A percentile compares a stretch with the other conserved stretches of the same genome.
Evolutionary conservation across 2,888 invertebrate genomes (phyloP).

Genomic region (Zaprionus bogoriensis): DNA sequence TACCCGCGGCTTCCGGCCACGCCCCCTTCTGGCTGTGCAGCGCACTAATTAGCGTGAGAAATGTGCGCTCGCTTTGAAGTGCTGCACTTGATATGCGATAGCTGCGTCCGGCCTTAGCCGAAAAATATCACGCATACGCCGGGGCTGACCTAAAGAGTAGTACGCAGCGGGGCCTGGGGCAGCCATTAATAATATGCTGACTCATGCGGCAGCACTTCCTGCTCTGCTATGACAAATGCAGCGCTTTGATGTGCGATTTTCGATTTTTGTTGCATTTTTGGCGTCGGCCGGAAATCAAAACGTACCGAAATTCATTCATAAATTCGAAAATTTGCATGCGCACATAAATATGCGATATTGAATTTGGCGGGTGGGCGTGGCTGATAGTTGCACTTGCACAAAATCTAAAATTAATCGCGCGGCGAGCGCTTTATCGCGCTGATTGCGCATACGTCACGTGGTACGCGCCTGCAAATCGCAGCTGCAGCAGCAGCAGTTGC

Average conservation of each 20-base stretch:
- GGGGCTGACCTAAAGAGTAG: conserved; percentile 17
- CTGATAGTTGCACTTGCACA: no score
- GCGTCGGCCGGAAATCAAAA: conserved; percentile 59
- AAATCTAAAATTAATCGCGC: not conserved
- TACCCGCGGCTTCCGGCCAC: not conserved
- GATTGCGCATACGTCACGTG: conserved; percentile 43
- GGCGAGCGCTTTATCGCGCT: not conserved
- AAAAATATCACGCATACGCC: conserved; percentile 57
- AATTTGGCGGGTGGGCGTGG: no score
- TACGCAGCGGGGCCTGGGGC: not conserved
- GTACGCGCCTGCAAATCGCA: not conserved
- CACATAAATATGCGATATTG: not conserved
- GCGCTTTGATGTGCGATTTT: conserved; percentile 56
- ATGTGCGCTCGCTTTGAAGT: conserved; percentile 22
- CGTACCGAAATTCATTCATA: conserved; percentile 52
- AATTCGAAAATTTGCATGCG: conserved; percentile 26
- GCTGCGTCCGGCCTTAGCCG: not conserved
- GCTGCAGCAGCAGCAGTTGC: not conserved
- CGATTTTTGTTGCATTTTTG: conserved; percentile 46
- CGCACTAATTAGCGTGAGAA: conserved; percentile 73
- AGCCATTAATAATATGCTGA: not conserved
- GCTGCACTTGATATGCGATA: conserved; percentile 73
- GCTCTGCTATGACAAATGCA: conserved; percentile 43
- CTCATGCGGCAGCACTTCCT: conserved; percentile 57
- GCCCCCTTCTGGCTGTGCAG: conserved; percentile 1